Base-by-base conservation (phyloP, 1,140 invertebrate species). In the Elymnias hypermnestra region DNA sequence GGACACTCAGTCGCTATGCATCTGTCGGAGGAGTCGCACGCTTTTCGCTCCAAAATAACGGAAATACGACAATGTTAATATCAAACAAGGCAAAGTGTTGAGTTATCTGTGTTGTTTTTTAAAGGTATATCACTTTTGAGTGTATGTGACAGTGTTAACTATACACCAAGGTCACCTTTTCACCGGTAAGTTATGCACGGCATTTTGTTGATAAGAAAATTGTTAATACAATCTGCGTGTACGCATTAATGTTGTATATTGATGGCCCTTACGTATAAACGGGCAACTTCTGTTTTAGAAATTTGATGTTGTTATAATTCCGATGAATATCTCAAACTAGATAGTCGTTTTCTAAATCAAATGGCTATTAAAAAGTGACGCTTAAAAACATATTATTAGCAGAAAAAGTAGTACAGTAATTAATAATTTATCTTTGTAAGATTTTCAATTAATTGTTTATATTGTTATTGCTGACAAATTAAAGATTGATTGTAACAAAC, bases 1-100 rank as follows among this genome's bases (percentile, higher is more conserved):
- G 63, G 56, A 44, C 35, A 28, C 39, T 62, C 65, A 79, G 73
- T 79, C 56, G 67, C 49, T 42, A 73, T 73, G 73, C 60, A 50
- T 42, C 49, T 40, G 62, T 29, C 39, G 48, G 4, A 13, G 47
- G 8, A 37, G 49, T 36, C 48, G 62, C 51, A 73, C 66, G 71
- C 62, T 25, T 40, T 44, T 10, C 21, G 23, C 42, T 21, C 14
- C 18, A 37, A 13, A 8, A 28, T 21, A 9, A 15, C 21, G 36
- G 6, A 28, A 44, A 7, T 40, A 36, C 33, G 35, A 17, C 6
- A 14, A 25, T 44, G 51, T 36, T 42, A 29, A 26, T 8, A 23
- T 21, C 23, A 26, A 53, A 35, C 15, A 22, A 46, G 28, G 37
- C 37, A 40, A 33, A 0, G 39, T 37, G 18, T 25, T 48, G 13